Conservation (phyloP, 2,888 invertebrate genomes). For the Sminthurides aquaticus region DNA sequence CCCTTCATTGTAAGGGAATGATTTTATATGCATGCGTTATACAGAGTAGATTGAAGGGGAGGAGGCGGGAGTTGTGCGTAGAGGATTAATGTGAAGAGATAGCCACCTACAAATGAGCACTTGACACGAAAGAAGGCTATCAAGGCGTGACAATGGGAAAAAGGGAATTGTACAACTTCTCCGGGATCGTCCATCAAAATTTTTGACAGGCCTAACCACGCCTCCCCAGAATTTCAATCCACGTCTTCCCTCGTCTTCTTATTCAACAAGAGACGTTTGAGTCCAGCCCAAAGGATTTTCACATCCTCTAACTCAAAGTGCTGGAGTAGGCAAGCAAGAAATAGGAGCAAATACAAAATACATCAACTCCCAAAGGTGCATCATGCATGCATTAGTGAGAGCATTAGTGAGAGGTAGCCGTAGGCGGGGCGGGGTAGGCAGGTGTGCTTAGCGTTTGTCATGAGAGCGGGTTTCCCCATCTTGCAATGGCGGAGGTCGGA, state of each 20-base stretch:
- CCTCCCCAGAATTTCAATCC: conserved; percentile 44
- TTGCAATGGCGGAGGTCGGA: not conserved
- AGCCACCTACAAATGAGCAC: conserved; percentile 33
- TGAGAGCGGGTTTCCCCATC: not conserved
- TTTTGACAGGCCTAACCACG: conserved; percentile 31
- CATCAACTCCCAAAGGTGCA: too few species aligned
- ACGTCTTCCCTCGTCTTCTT: too few species aligned
- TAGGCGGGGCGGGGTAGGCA: not conserved
- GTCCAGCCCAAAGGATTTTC: not conserved
- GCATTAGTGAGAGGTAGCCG: too few species aligned
- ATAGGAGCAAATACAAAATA: not conserved
- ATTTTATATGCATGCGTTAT: too few species aligned
- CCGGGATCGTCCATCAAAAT: conserved; percentile 36
- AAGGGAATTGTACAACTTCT: conserved; percentile 3
- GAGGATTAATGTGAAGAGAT: not conserved
- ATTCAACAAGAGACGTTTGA: too few species aligned
- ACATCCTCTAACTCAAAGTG: not conserved
- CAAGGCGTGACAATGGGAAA: conserved; percentile 35
- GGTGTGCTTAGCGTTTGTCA: not conserved
- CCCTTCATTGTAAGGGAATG: too few species aligned
- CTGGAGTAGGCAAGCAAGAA: not conserved
- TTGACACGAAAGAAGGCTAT: conserved; percentile 40
- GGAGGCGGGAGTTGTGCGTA: not conserved
- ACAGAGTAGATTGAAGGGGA: too few species aligned
- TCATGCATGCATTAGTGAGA: too few species aligned